Percentiles rank a stretch among this genome's conserved stretches.
Conservation (phyloP, 1,140 invertebrate genomes). For the Macrostomum lignano region DNA sequence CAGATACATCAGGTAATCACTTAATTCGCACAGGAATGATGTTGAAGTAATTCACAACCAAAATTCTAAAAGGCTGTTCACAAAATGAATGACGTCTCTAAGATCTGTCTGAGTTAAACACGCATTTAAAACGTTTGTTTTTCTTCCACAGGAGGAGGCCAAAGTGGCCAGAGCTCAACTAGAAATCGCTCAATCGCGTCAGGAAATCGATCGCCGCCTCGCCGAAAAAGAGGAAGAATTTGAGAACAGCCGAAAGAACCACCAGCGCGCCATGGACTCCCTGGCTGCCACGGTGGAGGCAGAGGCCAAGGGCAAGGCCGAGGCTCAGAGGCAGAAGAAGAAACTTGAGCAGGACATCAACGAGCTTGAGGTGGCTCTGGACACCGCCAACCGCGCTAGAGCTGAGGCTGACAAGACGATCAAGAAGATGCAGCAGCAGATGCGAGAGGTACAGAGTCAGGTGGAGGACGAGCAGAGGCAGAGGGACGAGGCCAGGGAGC, state of each 20-base stretch:
- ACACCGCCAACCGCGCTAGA: slow-evolving; percentile 43
- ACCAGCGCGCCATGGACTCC: slow-evolving; percentile 87
- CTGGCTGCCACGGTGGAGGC: slow-evolving; percentile 96
- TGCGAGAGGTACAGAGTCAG: slow-evolving; percentile 34
- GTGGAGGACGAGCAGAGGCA: slow-evolving; percentile 85
- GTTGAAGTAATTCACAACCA: no score
- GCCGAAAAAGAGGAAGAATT: slow-evolving; percentile 98
- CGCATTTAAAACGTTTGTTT: no score
- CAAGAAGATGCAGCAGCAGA: slow-evolving; percentile 76
- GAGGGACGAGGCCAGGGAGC: slow-evolving; percentile 74
- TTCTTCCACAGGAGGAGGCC: slow-evolving; percentile 31
- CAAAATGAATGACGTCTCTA: no score
- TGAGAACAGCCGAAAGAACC: slow-evolving; percentile 92
- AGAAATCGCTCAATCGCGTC: slow-evolving; percentile 80
- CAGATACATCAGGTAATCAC: no score
- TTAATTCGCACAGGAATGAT: no score
- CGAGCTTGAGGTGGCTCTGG: slow-evolving; percentile 85
- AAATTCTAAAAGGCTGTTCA: no score
- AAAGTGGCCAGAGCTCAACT: slow-evolving; percentile 62
- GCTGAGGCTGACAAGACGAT: slow-evolving; percentile 95
- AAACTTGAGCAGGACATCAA: slow-evolving; percentile 97
- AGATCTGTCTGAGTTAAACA: no score
- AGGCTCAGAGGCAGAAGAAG: slow-evolving; percentile 97
- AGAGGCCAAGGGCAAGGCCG: slow-evolving; percentile 91
- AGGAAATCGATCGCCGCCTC: slow-evolving; percentile 69